Evolutionary conservation across 2,113 vertebrate species (phyloP), one percentile per base, ranked within the genome.

Genomic region (Terrapene triunguis): DNA sequence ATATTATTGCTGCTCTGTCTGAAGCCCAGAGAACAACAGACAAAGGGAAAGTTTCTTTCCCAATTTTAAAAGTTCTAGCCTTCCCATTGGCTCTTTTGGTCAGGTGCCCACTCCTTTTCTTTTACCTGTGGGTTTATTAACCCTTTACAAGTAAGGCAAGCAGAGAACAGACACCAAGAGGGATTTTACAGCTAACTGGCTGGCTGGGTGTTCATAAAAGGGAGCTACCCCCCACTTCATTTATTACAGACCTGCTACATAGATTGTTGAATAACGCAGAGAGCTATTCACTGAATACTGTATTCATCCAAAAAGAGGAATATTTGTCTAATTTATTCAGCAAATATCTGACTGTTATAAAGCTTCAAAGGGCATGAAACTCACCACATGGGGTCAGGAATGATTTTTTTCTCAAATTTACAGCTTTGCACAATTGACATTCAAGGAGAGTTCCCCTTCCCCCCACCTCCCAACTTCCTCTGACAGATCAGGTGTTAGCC

Each of bases 361-460:
- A 14, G 27, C 38, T 53, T 11, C 25, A 53, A 88, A 9, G 12
- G 9, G 42, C 0, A 0, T 35, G 27, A 35, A n/a, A 38, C 85
- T 74, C 24, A 48, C 59, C 54, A 47, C 7, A 69, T 14, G 4
- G 88, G 74, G 10, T 53, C 62, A 2, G 2, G 93, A 87, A 94
- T 38, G 0, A 0, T 13, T 84, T 80, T 80, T 85, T 85, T 17
- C 54, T 97, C 24, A 76, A 4, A 1, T 83, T 51, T 35, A 12
- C 0, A 1, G 25, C 4, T 57, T 54, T 42, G 19, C 19, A 51
- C 22, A 54, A 0, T 5, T 72, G 2, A 25, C 32, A 42, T 42
- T 72, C 14, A 82, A 55, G 88, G 51, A 0, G 0, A 14, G 2
- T 50, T 5, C 85, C 57, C 86, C 42, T 12, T 44, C 6, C 84